Evolutionary conservation across 2,888 invertebrate genomes (phyloP).

Genomic region (Hirtodrosophila cameraria): DNA sequence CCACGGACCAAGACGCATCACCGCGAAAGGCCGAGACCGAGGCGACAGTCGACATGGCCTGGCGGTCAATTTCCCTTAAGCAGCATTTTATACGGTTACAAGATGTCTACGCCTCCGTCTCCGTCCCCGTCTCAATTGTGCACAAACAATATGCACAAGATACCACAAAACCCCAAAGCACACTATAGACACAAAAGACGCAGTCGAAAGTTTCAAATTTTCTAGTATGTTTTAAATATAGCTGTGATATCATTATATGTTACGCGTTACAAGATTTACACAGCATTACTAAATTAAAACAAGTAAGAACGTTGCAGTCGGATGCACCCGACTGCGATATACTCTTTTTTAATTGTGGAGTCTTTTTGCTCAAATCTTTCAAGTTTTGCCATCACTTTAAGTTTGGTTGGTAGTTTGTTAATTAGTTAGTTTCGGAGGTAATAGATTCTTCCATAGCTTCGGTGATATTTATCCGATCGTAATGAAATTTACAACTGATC

Average conservation of each 20-base stretch:
- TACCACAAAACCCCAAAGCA: conserved; percentile 25
- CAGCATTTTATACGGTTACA: conserved; percentile 50
- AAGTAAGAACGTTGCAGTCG: no score
- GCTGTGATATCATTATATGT: conserved; percentile 58
- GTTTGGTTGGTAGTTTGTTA: no score
- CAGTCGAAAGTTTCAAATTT: conserved; percentile 48
- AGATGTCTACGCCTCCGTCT: no score
- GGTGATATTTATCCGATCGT: no score
- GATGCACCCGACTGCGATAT: no score
- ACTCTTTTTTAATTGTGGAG: no score
- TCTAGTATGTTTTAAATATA: conserved; percentile 62
- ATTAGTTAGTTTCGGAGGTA: no score
- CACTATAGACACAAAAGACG: conserved; percentile 65
- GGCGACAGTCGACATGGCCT: conserved; percentile 49
- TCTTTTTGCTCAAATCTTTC: no score
- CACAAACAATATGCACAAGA: conserved; percentile 36
- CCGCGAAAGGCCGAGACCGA: conserved; percentile 31
- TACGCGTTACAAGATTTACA: conserved; percentile 23
- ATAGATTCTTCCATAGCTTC: no score
- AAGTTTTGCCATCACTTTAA: no score
- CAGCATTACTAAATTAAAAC: conserved; percentile 23
- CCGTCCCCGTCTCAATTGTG: conserved; percentile 47
- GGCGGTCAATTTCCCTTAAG: conserved; percentile 64
- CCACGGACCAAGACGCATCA: conserved; percentile 17
- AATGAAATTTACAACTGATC: no score